Conservation (phyloP, 2,797 vertebrate genomes). For the Parauchenoglanis punctatus region DNA sequence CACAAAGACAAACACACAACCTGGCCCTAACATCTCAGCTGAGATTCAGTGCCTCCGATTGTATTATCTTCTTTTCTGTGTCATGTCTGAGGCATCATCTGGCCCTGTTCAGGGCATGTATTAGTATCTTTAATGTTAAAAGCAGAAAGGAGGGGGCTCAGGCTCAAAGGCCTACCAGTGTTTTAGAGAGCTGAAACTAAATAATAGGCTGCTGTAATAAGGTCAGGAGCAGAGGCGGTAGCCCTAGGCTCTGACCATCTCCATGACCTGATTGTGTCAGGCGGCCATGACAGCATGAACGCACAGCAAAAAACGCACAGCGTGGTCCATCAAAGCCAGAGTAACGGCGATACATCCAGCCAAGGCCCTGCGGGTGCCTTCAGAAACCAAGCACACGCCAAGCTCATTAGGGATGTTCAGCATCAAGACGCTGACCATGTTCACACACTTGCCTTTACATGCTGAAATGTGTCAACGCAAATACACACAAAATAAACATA, state of each 20-base stretch:
- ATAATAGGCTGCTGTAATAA: slow-evolving; percentile 86
- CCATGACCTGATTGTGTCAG: slow-evolving; percentile 92
- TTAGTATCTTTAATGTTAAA: slow-evolving; percentile 70
- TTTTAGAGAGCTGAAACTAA: slow-evolving; percentile 79
- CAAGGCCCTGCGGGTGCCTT: slow-evolving; percentile 78
- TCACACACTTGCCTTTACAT: slow-evolving; percentile 24
- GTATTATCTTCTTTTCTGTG: slow-evolving; percentile 26
- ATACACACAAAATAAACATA: slow-evolving; percentile 1
- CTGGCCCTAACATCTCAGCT: slow-evolving; percentile 20
- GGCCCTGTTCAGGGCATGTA: slow-evolving; percentile 64
- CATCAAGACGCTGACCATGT: slow-evolving; percentile 64
- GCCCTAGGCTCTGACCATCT: slow-evolving; percentile 87
- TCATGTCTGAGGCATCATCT: slow-evolving; percentile 55
- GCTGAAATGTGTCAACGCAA: neutral
- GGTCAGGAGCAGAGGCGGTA: slow-evolving; percentile 81
- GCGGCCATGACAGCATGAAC: slow-evolving; percentile 86
- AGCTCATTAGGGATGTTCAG: slow-evolving; percentile 84
- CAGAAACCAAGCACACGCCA: slow-evolving; percentile 66
- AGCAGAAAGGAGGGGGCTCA: slow-evolving; percentile 46
- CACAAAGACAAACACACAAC: slow-evolving; percentile 42
- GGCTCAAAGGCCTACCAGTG: slow-evolving; percentile 70
- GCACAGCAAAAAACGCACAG: slow-evolving; percentile 82
- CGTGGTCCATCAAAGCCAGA: slow-evolving; percentile 83
- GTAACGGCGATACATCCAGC: slow-evolving; percentile 77
- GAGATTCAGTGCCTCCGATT: slow-evolving; percentile 6